A percentile compares a stretch with the other conserved stretches of the same genome.
Evolutionary conservation across 2,797 vertebrate genomes (phyloP).

Genomic region (Enteromius paludinosus): DNA sequence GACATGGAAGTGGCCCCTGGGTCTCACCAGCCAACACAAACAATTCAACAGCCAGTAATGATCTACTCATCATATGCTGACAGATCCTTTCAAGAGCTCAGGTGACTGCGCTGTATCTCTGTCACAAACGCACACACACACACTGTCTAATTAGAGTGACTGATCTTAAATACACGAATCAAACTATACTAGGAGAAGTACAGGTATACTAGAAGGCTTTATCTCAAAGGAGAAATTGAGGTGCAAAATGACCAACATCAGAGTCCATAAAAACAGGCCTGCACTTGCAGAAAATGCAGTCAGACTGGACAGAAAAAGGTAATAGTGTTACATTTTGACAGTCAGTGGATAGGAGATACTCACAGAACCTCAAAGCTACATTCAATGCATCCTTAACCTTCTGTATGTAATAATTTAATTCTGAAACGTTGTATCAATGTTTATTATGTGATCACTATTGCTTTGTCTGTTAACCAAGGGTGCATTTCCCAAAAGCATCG

Average conservation of each 20-base stretch:
- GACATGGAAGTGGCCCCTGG: constrained; percentile 16
- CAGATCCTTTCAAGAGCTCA: constrained; percentile 16
- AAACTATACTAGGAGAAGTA: not conserved
- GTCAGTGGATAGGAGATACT: no score
- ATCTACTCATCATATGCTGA: constrained; percentile 22
- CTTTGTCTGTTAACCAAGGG: no score
- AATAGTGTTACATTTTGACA: not conserved
- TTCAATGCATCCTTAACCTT: not conserved
- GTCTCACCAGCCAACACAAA: constrained; percentile 20
- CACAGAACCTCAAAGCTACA: not conserved
- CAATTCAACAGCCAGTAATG: constrained; percentile 19
- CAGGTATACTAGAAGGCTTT: not conserved
- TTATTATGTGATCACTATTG: no score
- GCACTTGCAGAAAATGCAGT: not conserved
- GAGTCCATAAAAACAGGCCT: not conserved
- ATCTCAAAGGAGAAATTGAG: constrained; percentile 1
- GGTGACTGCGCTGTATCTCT: constrained; percentile 16
- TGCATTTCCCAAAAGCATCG: no score
- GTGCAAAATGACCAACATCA: not conserved
- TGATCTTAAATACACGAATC: not conserved
- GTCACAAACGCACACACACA: not conserved
- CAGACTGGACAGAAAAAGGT: not conserved
- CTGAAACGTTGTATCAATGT: no score
- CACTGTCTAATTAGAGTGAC: not conserved
- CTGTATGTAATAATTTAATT: no score